Evolutionary conservation across 2,888 invertebrate genomes (phyloP).

Genomic region (Lymantria monacha): DNA sequence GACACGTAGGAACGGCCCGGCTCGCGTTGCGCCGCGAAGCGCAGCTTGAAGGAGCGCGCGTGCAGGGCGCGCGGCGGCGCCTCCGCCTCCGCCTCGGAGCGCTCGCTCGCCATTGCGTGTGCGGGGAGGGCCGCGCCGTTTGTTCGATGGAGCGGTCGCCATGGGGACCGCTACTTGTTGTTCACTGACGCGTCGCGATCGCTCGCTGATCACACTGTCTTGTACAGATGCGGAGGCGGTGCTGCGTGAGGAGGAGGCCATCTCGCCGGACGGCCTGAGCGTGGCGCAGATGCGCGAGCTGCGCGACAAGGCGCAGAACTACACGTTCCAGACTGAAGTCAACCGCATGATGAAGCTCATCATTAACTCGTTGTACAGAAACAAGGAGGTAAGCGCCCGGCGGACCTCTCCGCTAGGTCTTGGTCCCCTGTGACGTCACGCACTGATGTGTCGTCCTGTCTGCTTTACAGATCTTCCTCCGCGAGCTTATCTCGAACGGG

Average conservation of each 20-base stretch:
- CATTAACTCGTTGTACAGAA: constrained; percentile 99
- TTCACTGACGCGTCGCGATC: too few relatives aligned
- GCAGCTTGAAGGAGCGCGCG: constrained; percentile 61
- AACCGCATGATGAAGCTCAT: constrained; percentile 99
- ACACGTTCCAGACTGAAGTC: constrained; percentile 98
- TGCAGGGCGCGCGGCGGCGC: constrained; percentile 26
- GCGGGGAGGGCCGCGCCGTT: neutral
- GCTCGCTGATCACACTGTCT: too few relatives aligned
- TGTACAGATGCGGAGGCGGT: constrained; percentile 93
- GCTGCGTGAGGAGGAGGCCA: constrained; percentile 96
- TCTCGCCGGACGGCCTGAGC: constrained; percentile 96
- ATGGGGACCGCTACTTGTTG: neutral
- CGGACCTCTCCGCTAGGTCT: neutral
- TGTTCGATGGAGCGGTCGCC: neutral
- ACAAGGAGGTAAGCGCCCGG: constrained; percentile 90
- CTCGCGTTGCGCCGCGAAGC: constrained; percentile 66
- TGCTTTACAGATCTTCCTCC: constrained; percentile 90
- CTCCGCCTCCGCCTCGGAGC: constrained; percentile 1
- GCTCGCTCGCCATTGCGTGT: neutral
- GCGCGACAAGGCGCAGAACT: constrained; percentile 93
- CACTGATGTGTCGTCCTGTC: neutral
- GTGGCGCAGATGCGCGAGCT: constrained; percentile 96
- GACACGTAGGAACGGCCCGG: constrained; percentile 68
- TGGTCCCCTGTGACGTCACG: too few relatives aligned
- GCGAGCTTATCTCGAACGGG: constrained; percentile 99